Percentiles rank a stretch among this genome's conserved stretches.
phyloP scores from a whole-genome alignment of 1,140 invertebrate species.

The Drosophila arizonae region DNA sequence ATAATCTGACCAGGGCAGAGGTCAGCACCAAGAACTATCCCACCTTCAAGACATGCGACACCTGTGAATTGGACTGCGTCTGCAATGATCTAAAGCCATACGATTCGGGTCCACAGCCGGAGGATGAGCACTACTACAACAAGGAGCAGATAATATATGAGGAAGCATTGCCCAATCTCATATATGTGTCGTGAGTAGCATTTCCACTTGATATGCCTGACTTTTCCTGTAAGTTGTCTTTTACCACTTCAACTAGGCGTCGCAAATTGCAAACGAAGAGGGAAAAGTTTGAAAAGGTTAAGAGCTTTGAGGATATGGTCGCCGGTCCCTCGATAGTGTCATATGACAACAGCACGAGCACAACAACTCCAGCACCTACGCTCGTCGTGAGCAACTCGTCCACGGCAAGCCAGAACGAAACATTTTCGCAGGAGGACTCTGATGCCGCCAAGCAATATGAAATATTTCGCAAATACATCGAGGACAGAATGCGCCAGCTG shows the following conservation, averaged over 20 bases:
- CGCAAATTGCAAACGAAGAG: constrained; percentile 10
- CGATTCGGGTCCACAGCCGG: constrained; percentile 59
- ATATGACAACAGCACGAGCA: not conserved
- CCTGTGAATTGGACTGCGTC: constrained; percentile 35
- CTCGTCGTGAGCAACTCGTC: not conserved
- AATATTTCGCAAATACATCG: constrained; percentile 20
- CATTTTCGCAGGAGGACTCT: not conserved
- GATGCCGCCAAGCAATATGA: constrained; percentile 34
- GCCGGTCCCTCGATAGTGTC: not conserved
- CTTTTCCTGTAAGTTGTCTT: not conserved
- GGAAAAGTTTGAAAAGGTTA: constrained; percentile 43
- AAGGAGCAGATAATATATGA: constrained; percentile 65
- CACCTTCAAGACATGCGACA: constrained; percentile 4
- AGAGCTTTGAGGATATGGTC: constrained; percentile 30
- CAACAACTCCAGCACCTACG: not conserved
- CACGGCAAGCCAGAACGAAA: not conserved
- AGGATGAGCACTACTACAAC: constrained; percentile 70
- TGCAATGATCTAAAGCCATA: constrained; percentile 51
- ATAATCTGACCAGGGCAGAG: constrained; percentile 41
- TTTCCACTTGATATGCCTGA: not conserved
- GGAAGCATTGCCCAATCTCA: constrained; percentile 62
- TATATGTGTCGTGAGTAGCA: constrained; percentile 63
- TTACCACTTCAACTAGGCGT: constrained; percentile 7
- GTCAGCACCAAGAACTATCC: constrained; percentile 39
- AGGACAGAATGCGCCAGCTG: constrained; percentile 17